Conservation (phyloP, 2,113 vertebrate genomes). For the Strigops habroptila region DNA sequence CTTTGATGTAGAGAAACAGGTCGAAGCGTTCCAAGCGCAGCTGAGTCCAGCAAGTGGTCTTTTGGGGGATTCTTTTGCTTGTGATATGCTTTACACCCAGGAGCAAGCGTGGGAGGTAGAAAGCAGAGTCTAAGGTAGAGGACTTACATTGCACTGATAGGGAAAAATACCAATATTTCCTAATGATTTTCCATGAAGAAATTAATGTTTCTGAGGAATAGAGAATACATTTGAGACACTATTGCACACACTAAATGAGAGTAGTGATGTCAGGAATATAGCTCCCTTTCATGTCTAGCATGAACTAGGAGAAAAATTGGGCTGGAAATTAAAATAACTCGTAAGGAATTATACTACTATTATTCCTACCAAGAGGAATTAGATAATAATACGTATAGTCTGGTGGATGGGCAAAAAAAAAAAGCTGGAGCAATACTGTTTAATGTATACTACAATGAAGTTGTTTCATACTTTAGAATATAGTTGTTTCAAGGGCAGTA, state of each 20-base stretch:
- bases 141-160: neutral
- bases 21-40: neutral
- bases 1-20: neutral
- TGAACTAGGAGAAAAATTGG: neutral
- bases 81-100: neutral
- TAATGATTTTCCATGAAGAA: neutral
- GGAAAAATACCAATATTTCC: neutral
- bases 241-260: accelerated
- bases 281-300: neutral
- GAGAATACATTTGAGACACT: neutral
- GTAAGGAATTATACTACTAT: neutral
- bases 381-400: neutral
- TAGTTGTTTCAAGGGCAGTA: neutral
- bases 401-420: neutral
- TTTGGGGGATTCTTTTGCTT: neutral
- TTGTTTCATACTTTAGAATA: neutral
- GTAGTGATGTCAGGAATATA: neutral
- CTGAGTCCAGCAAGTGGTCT: neutral
- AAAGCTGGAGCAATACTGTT: neutral
- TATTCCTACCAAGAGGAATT: neutral
- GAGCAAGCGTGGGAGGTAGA: neutral
- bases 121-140: neutral
- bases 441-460: neutral
- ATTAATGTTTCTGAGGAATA: neutral
- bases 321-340: neutral